Evolutionary conservation across 1,140 invertebrate genomes (phyloP).

Genomic region (Teleogryllus occipitalis): DNA sequence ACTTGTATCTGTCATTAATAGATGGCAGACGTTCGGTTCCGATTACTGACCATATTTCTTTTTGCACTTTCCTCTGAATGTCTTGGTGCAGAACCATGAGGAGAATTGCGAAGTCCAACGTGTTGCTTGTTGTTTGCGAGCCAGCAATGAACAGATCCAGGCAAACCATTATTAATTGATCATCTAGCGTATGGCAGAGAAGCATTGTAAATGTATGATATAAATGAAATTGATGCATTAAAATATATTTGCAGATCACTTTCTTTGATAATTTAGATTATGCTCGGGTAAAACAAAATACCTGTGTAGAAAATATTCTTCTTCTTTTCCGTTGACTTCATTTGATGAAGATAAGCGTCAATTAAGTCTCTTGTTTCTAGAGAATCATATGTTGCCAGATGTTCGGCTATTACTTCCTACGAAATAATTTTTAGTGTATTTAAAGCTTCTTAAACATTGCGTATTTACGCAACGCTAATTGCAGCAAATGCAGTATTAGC

Average conservation of each 20-base stretch:
- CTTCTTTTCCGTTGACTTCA: conserved; percentile 49
- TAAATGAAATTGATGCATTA: too few relatives aligned
- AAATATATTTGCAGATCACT: too few relatives aligned
- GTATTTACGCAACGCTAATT: too few relatives aligned
- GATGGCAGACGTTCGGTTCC: conserved; percentile 35
- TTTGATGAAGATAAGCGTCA: conserved; percentile 64
- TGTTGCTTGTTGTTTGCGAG: conserved; percentile 59
- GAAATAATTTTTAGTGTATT: conserved; percentile 19
- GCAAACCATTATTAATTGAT: conserved; percentile 58
- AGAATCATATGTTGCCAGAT: conserved; percentile 42
- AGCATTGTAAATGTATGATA: not conserved
- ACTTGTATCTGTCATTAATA: conserved; percentile 38
- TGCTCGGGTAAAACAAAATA: not conserved
- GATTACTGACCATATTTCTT: conserved; percentile 52
- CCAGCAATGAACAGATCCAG: conserved; percentile 65
- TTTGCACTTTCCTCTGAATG: conserved; percentile 54
- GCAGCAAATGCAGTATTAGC: not conserved
- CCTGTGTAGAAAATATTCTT: too few relatives aligned
- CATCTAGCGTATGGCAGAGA: conserved; percentile 41
- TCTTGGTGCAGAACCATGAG: conserved; percentile 55
- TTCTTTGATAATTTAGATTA: not conserved
- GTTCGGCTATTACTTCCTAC: conserved; percentile 51
- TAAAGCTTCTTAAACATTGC: too few relatives aligned
- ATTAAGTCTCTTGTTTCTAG: conserved; percentile 58
- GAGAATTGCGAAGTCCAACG: conserved; percentile 61